Base-by-base conservation (phyloP, 2,888 invertebrate species). In the Diarsia rubi region DNA sequence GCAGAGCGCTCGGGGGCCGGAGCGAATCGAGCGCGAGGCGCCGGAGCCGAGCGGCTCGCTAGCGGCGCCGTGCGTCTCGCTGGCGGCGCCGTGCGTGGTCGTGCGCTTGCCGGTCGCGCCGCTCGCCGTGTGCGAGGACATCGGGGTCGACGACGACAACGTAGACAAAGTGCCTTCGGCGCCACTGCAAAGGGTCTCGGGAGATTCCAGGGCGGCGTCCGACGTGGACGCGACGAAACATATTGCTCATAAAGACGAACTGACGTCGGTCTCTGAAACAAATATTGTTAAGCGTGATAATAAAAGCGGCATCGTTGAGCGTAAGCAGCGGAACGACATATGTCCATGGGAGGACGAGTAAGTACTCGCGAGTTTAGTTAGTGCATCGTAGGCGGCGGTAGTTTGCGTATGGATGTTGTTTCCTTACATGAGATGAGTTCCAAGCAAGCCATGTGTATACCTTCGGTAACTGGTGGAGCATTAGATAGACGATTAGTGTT, bases 341-440 rank as follows among this genome's bases (percentile, higher is more conserved):
- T 99, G 99, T 97, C 99, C 99, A 76, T 99, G 99, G 99, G 99
- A 99, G 97, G 98, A 99, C 97, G 98, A 99, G 99, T 99, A 97
- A 98, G 98, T 98, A 95, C 88, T 89, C 86, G 88, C 86, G 89
- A 85, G 82, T 85, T 87, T 89, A 87, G 86, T 89, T 88, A 86
- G 88, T 88, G 90, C 89, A 87, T 88, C 87, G 84, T 77, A 75
- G 78, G 65, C 73, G 60, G 73, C 74, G 69, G 80, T 86, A 79
- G 87, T 80, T 79, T 72, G 80, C 83, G 82, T 75, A 75, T 81
- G 76, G 67, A 76, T 83, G 74, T 78, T 83, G 79, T 69, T 73
- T 73, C 67, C 60, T 73, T 64, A 81, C 24, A 57, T 71, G 52
- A 72, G 57, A 82, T 66, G 60, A 69, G 65, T 79, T 66, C 54